A percentile compares a stretch with the other conserved stretches of the same genome.
Conservation (phyloP, 2,113 vertebrate genomes). For the Anas platyrhynchos region DNA sequence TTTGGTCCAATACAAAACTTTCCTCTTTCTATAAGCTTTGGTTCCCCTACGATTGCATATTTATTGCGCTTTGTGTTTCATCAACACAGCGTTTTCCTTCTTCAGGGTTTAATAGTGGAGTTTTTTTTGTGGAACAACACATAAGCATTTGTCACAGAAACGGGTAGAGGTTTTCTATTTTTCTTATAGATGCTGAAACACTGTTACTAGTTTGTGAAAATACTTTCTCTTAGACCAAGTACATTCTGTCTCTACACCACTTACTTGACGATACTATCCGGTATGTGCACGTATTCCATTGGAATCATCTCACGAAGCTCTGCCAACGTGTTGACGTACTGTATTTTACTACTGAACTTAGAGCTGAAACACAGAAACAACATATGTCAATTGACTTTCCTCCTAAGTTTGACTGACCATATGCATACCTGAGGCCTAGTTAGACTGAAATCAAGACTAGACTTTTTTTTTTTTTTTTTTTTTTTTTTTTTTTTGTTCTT, state of each 20-base stretch:
- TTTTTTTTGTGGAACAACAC: background rate
- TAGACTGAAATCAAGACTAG: background rate
- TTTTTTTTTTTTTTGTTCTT: background rate
- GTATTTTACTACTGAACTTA: slow-evolving; percentile 98
- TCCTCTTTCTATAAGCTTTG: background rate
- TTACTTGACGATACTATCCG: slow-evolving; percentile 96
- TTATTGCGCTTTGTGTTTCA: background rate
- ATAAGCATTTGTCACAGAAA: background rate
- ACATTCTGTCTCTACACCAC: slow-evolving; percentile 41
- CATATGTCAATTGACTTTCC: background rate
- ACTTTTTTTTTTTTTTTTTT: background rate
- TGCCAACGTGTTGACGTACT: slow-evolving; percentile 88
- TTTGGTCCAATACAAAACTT: background rate
- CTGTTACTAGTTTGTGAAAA: background rate
- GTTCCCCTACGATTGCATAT: background rate
- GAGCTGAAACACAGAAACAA: slow-evolving; percentile 78
- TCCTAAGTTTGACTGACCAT: background rate
- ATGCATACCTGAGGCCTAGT: background rate
- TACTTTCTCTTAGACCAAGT: background rate
- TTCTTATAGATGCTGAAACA: background rate
- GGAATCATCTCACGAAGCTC: slow-evolving; percentile 93
- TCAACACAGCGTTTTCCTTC: background rate
- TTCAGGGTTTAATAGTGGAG: background rate
- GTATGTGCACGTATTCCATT: slow-evolving; percentile 94
- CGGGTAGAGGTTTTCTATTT: background rate